Base-by-base conservation (phyloP, 2,797 vertebrate genomes). In the Characodon lateralis region DNA sequence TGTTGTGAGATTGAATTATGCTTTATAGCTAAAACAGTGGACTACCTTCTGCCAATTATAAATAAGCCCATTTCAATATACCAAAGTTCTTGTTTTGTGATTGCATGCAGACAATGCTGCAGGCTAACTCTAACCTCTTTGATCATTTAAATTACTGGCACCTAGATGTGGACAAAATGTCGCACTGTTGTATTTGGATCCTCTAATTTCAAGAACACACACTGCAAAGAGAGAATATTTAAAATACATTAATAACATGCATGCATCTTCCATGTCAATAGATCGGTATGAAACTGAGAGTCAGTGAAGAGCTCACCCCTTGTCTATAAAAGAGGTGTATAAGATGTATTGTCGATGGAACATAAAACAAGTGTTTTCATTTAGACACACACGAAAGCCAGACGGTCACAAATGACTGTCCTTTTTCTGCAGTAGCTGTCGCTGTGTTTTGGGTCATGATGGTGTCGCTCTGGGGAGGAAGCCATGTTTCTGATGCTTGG, bases 401-500 rank as follows among this genome's bases (percentile, higher is more conserved):
- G 20, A 43, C 7, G 24, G 69, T 59, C 79, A 58, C 65, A 63
- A 72, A 83, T 73, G 61, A 65, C 74, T 16, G 70, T 77, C 80
- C 80, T 77, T 61, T 74, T 50, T 26, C 66, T 78, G 79, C 80
- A 75, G 61, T 28, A 13, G 81, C 73, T 79, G 84, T 83, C 72
- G 78, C 31, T 79, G 78, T 76, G 72, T 86, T 78, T 72, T 0
- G 76, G 87, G 83, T 89, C 87, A 83, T 22, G 50, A 41, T 58
- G 78, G 59, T 63, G 88, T 79, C 69, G 82, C 89, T 90, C 82
- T 80, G 70, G 87, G 88, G 87, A 83, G 85, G 87, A 72, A 72
- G 77, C 88, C 85, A 87, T 91, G 81, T 91, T 88, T 93, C 85
- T 87, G 88, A 85, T 43, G 85, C 83, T 85, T 82, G 78, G 88